phyloP scores from a whole-genome alignment of 2,113 vertebrate genomes.

The Hyla sarda region DNA sequence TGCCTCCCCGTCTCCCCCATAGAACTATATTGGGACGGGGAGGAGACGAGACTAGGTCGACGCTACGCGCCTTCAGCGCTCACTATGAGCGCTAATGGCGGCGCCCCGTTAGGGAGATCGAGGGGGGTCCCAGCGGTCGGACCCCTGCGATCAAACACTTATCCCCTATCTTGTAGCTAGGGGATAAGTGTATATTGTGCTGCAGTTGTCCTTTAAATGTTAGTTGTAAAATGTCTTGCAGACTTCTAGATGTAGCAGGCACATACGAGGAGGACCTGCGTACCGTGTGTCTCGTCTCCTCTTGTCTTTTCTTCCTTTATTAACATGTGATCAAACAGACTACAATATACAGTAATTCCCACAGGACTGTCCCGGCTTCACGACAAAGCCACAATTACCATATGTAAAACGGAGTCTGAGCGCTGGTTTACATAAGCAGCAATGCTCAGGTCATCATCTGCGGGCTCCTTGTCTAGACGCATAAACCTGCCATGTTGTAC shows the following conservation, averaged over 20 bases:
- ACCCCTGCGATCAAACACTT: no score
- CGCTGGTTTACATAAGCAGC: not conserved
- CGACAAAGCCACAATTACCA: not conserved
- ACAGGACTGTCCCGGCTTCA: not conserved
- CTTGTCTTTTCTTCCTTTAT: not conserved
- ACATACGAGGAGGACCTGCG: not conserved
- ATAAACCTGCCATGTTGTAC: not conserved
- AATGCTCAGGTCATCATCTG: not conserved
- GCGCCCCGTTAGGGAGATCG: no score
- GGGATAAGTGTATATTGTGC: no score
- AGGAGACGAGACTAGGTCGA: no score
- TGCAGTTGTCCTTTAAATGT: no score
- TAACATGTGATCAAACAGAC: slow-evolving; percentile 11
- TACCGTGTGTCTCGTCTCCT: not conserved
- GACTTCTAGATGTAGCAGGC: not conserved
- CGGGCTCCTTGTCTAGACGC: not conserved
- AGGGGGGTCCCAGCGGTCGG: no score
- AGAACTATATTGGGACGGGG: no score
- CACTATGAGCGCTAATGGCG: no score
- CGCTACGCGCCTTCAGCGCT: no score
- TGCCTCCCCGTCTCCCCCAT: no score
- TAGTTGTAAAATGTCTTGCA: not conserved
- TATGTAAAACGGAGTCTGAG: not conserved
- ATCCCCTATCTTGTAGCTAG: no score
- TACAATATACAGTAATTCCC: not conserved